Evolutionary conservation across 2,888 invertebrate species (phyloP).

Genomic region (Synergus umbraculus): DNA sequence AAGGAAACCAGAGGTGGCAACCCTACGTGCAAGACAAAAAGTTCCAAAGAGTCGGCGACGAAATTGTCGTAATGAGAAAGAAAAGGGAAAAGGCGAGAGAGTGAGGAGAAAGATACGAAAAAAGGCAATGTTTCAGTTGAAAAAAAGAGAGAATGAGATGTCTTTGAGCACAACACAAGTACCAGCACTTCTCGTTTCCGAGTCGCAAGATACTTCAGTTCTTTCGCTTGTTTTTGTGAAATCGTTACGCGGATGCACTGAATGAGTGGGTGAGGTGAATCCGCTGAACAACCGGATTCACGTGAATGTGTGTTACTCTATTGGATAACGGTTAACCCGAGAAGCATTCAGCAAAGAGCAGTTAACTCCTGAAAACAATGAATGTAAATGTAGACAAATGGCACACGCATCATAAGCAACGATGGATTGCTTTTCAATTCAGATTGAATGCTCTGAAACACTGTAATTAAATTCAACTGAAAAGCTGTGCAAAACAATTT

Average conservation of each 20-base stretch:
- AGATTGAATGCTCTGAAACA: constrained; percentile 29
- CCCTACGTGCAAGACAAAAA: not conserved
- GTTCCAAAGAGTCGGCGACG: constrained; percentile 41
- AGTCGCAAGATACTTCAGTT: constrained; percentile 57
- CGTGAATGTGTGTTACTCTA: constrained; percentile 12
- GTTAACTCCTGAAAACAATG: constrained; percentile 34
- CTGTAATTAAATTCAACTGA: constrained; percentile 34
- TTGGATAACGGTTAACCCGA: constrained; percentile 35
- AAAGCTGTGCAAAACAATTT: constrained; percentile 30
- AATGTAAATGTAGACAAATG: constrained; percentile 35
- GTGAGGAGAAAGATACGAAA: constrained; percentile 42
- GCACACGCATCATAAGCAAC: constrained; percentile 40
- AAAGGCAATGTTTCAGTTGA: constrained; percentile 11
- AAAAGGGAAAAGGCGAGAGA: constrained; percentile 38
- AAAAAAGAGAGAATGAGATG: constrained; percentile 32
- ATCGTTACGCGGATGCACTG: constrained; percentile 49
- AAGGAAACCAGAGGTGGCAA: no score
- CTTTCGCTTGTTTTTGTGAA: constrained; percentile 46
- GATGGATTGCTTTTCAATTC: constrained; percentile 39
- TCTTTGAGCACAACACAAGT: constrained; percentile 57
- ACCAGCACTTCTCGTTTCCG: constrained; percentile 60
- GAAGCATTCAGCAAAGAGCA: constrained; percentile 34
- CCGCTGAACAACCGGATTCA: constrained; percentile 25
- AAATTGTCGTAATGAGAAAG: constrained; percentile 47
- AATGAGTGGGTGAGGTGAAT: constrained; percentile 29